Conservation (phyloP, 1,140 invertebrate species). For the Bombus consobrinus region DNA sequence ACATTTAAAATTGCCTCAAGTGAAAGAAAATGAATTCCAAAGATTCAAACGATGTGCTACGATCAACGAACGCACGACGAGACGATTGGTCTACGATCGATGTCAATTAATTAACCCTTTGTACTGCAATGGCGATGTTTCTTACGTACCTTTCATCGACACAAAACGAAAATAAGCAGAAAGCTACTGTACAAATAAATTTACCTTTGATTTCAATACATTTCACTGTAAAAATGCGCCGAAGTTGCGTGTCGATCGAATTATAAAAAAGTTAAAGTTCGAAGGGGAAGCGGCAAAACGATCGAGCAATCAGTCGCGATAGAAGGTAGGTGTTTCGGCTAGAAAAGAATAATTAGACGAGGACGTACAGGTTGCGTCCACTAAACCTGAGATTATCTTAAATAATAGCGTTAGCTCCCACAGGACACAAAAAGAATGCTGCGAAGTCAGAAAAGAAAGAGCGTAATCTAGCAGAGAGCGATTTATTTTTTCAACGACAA, state of each 20-base stretch:
- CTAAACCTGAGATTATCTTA: neutral
- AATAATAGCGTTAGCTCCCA: constrained; percentile 2
- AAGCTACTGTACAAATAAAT: neutral
- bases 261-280: neutral
- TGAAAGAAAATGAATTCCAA: neutral
- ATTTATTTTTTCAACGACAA: constrained; percentile 55
- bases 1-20: neutral
- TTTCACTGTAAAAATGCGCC: no score
- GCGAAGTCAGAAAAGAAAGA: neutral
- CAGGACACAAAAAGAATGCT: neutral
- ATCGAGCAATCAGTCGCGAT: constrained; percentile 9
- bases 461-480: constrained; percentile 35
- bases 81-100: neutral
- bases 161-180: no score
- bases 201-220: no score
- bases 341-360: neutral
- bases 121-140: neutral
- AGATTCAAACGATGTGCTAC: neutral
- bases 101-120: neutral
- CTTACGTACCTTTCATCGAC: neutral
- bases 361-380: neutral
- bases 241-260: no score
- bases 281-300: neutral
- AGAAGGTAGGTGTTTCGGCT: constrained; percentile 10
- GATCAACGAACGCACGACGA: neutral